Percentiles rank a stretch among this genome's conserved stretches.
Conservation (phyloP, 2,113 vertebrate species). For the Setophaga coronata region DNA sequence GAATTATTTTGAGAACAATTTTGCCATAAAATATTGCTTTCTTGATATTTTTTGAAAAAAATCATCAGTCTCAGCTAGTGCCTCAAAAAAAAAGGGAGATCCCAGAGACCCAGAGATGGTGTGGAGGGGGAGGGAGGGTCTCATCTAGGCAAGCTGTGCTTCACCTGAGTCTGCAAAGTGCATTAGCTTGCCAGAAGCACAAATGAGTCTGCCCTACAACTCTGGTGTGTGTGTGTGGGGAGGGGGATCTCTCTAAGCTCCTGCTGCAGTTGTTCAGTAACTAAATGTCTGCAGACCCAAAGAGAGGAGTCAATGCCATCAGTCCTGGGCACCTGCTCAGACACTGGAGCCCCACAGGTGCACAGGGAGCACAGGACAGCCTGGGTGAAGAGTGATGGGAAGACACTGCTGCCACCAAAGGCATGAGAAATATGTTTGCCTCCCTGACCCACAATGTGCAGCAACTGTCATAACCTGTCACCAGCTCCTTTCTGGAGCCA, state of each 20-base stretch:
- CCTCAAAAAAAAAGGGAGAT: neutral
- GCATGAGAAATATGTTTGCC: neutral
- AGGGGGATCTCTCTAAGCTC: neutral
- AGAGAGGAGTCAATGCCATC: neutral
- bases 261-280: neutral
- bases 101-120: neutral
- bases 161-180: neutral
- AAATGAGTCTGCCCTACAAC: accelerated
- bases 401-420: neutral
- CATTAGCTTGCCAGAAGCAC: accelerated
- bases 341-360: neutral
- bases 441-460: neutral
- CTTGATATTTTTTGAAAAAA: neutral
- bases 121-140: accelerated
- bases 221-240: neutral
- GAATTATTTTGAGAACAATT: neutral
- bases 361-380: neutral
- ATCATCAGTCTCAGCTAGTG: neutral
- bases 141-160: neutral
- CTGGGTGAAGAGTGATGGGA: neutral
- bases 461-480: accelerated
- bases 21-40: neutral
- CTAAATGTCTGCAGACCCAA: neutral
- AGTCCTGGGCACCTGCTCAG: neutral
- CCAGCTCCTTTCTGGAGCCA: neutral